Conservation (phyloP, 2,113 vertebrate genomes). For the Hiodon alosoides region DNA sequence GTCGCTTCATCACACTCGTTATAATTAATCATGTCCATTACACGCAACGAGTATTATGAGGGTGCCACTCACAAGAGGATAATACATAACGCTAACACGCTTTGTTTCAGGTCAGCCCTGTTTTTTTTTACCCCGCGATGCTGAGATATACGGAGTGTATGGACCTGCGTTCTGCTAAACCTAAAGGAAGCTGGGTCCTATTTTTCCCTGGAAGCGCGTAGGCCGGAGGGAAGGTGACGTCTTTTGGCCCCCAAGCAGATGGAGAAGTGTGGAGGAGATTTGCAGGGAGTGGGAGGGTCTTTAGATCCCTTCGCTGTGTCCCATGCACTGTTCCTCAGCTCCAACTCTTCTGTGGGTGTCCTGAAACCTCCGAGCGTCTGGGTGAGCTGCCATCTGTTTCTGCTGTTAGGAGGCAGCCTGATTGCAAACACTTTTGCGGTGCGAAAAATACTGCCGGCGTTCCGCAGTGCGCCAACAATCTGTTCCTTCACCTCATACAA, state of each 20-base stretch:
- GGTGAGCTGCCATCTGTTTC: slow-evolving; percentile 12
- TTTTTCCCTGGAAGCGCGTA: too few relatives aligned
- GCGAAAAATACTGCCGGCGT: neutral
- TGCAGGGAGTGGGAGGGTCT: too few relatives aligned
- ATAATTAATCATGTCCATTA: slow-evolving; percentile 5
- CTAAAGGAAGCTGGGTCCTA: too few relatives aligned
- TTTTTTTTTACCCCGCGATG: neutral
- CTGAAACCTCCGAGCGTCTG: neutral
- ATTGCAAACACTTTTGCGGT: neutral
- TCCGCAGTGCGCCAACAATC: neutral
- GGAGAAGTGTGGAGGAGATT: neutral
- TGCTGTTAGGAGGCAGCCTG: neutral
- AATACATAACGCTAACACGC: neutral
- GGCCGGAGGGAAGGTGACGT: too few relatives aligned
- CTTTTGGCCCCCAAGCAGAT: neutral
- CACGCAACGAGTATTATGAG: neutral
- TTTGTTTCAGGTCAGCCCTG: neutral
- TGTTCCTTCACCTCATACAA: neutral
- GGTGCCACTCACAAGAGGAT: neutral
- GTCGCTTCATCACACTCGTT: neutral
- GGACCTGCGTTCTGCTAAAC: too few relatives aligned
- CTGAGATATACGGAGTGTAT: too few relatives aligned
- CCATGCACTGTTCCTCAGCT: neutral
- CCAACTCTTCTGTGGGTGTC: neutral
- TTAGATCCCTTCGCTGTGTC: neutral